phyloP scores from a whole-genome alignment of 2,888 invertebrate species.

The Drosophila limbata region DNA sequence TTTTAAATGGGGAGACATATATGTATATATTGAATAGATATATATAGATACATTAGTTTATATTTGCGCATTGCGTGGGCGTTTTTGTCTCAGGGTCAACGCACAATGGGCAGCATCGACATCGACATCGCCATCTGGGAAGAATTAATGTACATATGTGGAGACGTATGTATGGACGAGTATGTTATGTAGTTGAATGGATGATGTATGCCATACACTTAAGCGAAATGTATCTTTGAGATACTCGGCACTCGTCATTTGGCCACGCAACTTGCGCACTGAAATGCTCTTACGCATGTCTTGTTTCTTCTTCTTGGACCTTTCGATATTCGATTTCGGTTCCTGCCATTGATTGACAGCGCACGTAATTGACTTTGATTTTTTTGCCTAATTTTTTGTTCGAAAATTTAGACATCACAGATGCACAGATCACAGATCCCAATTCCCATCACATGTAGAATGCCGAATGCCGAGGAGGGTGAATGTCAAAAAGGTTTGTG shows the following conservation, averaged over 20 bases:
- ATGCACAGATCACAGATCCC: slow-evolving; percentile 1
- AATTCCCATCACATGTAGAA: slow-evolving; percentile 24
- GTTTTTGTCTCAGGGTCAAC: slow-evolving; percentile 77
- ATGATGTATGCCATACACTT: slow-evolving; percentile 75
- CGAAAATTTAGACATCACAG: slow-evolving; percentile 76
- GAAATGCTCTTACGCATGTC: slow-evolving; percentile 77
- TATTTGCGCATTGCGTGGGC: slow-evolving; percentile 75
- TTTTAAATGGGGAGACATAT: background rate
- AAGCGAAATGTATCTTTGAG: slow-evolving; percentile 75
- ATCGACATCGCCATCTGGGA: slow-evolving; percentile 62
- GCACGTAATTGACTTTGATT: slow-evolving; percentile 80
- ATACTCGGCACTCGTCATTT: slow-evolving; percentile 36
- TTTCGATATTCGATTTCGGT: slow-evolving; percentile 45
- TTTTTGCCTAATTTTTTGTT: slow-evolving; percentile 44
- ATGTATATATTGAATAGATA: slow-evolving; percentile 13
- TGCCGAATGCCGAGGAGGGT: slow-evolving; percentile 13
- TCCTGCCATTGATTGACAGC: slow-evolving; percentile 77
- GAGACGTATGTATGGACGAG: slow-evolving; percentile 10
- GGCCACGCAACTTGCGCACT: slow-evolving; percentile 52
- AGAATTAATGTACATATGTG: slow-evolving; percentile 41
- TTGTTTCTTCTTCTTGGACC: slow-evolving; percentile 45
- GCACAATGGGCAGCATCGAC: slow-evolving; percentile 56
- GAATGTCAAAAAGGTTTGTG: slow-evolving; percentile 74
- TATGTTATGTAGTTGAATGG: slow-evolving; percentile 54
- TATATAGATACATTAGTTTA: slow-evolving; percentile 63